A percentile compares a stretch with the other conserved stretches of the same genome.
phyloP scores from a whole-genome alignment of 2,113 vertebrate genomes.

The Grus americana region DNA sequence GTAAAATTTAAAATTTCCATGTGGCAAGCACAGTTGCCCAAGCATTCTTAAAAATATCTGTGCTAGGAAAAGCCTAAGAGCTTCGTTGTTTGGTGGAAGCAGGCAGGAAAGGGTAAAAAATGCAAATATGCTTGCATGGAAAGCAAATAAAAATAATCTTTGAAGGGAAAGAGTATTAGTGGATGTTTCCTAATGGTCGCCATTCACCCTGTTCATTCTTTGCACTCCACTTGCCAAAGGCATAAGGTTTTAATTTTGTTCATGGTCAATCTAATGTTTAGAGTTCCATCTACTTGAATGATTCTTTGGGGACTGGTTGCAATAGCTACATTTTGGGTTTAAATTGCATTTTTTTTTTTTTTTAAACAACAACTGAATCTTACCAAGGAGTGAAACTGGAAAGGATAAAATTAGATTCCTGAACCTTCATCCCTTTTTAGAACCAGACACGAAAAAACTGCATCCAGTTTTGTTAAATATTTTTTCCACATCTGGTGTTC shows the following conservation, averaged over 20 bases:
- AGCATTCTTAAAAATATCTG: neutral
- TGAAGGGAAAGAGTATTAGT: conserved; percentile 37
- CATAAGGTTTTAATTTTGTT: conserved; percentile 50
- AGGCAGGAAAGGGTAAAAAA: conserved; percentile 20
- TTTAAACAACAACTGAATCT: conserved; percentile 17
- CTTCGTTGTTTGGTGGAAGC: neutral
- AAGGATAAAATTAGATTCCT: conserved; percentile 67
- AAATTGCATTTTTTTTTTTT: neutral
- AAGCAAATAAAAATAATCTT: conserved; percentile 31
- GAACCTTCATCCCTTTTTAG: conserved; percentile 58
- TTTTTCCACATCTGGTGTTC: conserved; percentile 70
- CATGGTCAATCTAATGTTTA: conserved; percentile 27
- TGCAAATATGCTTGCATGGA: neutral
- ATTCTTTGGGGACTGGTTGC: conserved; percentile 28
- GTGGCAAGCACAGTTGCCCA: neutral
- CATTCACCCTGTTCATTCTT: neutral
- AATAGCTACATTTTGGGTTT: conserved; percentile 45
- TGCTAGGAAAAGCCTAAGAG: neutral
- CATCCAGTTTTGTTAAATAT: conserved; percentile 63
- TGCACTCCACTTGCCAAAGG: conserved; percentile 27
- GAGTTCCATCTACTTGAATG: conserved; percentile 16
- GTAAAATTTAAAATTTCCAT: neutral
- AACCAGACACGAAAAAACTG: conserved; percentile 56
- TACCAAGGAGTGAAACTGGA: conserved; percentile 46
- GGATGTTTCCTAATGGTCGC: conserved; percentile 36